These are phyloP conservation scores for Sapajus apella DNA, from an alignment of 2,113 vertebrate species.

Conservation along the genomic window DNA sequence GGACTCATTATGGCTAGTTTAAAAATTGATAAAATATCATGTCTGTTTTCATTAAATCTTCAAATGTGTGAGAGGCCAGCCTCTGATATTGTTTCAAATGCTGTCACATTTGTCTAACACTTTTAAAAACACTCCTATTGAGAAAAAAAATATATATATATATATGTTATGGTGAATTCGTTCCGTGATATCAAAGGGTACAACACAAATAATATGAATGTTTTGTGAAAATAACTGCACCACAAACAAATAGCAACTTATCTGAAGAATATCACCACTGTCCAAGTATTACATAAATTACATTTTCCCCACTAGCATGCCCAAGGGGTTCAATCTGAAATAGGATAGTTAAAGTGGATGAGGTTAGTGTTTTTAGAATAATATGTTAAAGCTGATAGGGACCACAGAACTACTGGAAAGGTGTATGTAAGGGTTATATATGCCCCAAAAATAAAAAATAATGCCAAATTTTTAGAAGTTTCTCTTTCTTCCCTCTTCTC, in stretches of 20 bases:
- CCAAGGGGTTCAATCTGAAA: neutral
- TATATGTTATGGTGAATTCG: neutral
- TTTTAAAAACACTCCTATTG: constrained; percentile 21
- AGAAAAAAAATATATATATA: neutral
- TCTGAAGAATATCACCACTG: neutral
- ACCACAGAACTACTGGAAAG: neutral
- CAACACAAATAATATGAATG: neutral
- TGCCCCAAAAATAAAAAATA: neutral
- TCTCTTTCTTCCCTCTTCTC: neutral
- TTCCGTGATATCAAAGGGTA: neutral
- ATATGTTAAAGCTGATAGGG: neutral
- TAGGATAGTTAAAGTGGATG: constrained; percentile 29
- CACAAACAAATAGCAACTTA: constrained; percentile 29
- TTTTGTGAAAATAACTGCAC: constrained; percentile 28
- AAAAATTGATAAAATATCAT: neutral
- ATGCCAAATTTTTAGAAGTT: neutral
- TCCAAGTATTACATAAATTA: constrained; percentile 28
- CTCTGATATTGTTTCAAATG: constrained; percentile 14
- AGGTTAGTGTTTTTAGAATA: neutral
- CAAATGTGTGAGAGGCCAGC: neutral
- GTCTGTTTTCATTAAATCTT: neutral
- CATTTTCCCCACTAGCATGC: neutral
- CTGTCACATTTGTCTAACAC: neutral
- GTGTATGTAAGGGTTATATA: neutral
- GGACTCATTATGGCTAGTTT: neutral